phyloP scores from a whole-genome alignment of 2,113 vertebrate genomes.

The Stigmatopora nigra region DNA sequence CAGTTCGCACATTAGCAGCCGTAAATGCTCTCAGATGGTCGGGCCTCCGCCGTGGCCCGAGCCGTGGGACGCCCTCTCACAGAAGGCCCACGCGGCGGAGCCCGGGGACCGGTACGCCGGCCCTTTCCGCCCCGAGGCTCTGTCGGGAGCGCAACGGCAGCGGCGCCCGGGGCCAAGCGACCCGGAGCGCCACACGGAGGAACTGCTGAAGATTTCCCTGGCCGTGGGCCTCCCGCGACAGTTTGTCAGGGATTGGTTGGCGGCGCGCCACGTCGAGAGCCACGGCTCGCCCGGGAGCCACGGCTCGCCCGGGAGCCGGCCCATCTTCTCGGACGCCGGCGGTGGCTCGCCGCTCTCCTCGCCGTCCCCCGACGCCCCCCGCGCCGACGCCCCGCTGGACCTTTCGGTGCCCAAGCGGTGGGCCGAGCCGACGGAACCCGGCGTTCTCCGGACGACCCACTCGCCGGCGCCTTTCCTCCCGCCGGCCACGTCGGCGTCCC shows the following conservation, averaged over 20 bases:
- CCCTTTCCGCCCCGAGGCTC: slow-evolving; percentile 96
- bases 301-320: too few species aligned
- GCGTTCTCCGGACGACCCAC: slow-evolving; percentile 82
- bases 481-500: slow-evolving; percentile 87
- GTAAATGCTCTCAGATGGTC: slow-evolving; percentile 96
- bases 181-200: slow-evolving; percentile 95
- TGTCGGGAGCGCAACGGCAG: slow-evolving; percentile 94
- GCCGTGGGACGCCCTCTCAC: slow-evolving; percentile 77
- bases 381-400: slow-evolving; percentile 92
- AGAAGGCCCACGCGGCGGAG: slow-evolving; percentile 97
- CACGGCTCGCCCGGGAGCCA: too few species aligned
- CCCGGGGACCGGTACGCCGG: slow-evolving; percentile 73
- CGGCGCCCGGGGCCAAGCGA: slow-evolving; percentile 98
- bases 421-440: slow-evolving; percentile 90
- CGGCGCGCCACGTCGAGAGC: slow-evolving; percentile 68
- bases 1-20: slow-evolving; percentile 99
- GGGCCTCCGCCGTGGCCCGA: slow-evolving; percentile 76
- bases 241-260: slow-evolving; percentile 99
- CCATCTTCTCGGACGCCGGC: slow-evolving; percentile 86
- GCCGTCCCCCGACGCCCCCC: slow-evolving; percentile 97
- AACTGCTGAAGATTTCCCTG: slow-evolving; percentile 99
- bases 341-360: slow-evolving; percentile 95
- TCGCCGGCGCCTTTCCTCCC: slow-evolving; percentile 92
- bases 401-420: slow-evolving; percentile 96
- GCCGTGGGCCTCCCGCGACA: slow-evolving; percentile 99